phyloP scores from a whole-genome alignment of 2,888 invertebrate genomes.

The Troides oblongomaculatus region DNA sequence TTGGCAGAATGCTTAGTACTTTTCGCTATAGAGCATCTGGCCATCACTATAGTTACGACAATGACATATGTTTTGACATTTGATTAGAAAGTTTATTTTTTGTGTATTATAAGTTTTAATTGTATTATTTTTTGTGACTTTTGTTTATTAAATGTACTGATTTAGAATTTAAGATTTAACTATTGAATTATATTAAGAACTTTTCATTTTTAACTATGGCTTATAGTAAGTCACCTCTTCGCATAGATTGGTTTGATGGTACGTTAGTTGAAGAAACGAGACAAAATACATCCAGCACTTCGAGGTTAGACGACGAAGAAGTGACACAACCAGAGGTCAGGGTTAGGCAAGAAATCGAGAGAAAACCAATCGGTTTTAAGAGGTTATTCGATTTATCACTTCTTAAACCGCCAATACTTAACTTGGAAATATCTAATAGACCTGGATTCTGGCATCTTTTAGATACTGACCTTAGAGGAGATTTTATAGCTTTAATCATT shows the following conservation, averaged over 20 bases:
- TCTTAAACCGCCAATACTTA: constrained; percentile 60
- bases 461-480: constrained; percentile 63
- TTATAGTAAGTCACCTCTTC: constrained; percentile 56
- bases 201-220: constrained; percentile 43
- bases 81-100: no score
- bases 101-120: no score
- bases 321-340: constrained; percentile 37
- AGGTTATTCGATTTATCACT: constrained; percentile 62
- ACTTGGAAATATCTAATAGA: constrained; percentile 63
- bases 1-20: no score
- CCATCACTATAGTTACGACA: no score
- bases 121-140: no score
- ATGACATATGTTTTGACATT: no score
- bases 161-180: no score
- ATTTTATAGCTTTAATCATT: constrained; percentile 71
- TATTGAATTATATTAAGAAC: no score
- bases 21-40: no score
- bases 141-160: no score
- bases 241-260: constrained; percentile 76
- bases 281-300: constrained; percentile 37
- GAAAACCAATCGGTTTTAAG: constrained; percentile 71
- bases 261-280: constrained; percentile 60
- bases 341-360: constrained; percentile 50
- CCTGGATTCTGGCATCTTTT: constrained; percentile 71
- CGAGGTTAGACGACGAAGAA: constrained; percentile 57